Evolutionary conservation across 1,140 invertebrate species (phyloP).

Genomic region (Bombus cullumanus): DNA sequence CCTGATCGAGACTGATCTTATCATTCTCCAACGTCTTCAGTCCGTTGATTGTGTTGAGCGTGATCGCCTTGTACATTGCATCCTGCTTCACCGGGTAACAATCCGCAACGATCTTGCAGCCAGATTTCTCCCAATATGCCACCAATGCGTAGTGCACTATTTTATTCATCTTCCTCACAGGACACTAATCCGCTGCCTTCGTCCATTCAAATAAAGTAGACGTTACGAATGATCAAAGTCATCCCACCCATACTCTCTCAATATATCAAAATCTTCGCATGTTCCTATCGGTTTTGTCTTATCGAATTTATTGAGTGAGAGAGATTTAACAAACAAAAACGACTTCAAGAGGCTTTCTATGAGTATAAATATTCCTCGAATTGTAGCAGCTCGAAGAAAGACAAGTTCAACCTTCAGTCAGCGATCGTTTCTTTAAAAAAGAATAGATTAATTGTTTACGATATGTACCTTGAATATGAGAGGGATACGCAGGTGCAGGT

Average conservation of each 20-base stretch:
- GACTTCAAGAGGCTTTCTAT: neutral
- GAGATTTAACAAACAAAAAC: neutral
- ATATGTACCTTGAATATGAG: no score
- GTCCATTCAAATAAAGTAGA: accelerated
- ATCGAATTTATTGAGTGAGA: neutral
- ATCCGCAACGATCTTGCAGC: slow-evolving; percentile 69
- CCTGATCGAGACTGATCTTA: slow-evolving; percentile 67
- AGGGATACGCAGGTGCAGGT: no score
- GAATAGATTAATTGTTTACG: no score
- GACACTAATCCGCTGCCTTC: slow-evolving; percentile 67
- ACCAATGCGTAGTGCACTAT: slow-evolving; percentile 69
- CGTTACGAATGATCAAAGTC: no score
- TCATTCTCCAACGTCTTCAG: slow-evolving; percentile 65
- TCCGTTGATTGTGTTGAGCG: slow-evolving; percentile 57
- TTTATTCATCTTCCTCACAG: slow-evolving; percentile 82
- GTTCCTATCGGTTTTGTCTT: neutral
- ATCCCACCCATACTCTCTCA: no score
- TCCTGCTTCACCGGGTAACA: slow-evolving; percentile 52
- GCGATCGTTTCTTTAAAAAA: no score
- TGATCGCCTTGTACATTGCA: slow-evolving; percentile 54
- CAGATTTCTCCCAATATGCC: slow-evolving; percentile 65
- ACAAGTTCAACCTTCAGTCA: no score
- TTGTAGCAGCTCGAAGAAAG: no score
- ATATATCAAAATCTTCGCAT: no score
- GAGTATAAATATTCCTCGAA: no score